Base-by-base conservation (phyloP, 1,140 invertebrate genomes). In the Drosophila persimilis region DNA sequence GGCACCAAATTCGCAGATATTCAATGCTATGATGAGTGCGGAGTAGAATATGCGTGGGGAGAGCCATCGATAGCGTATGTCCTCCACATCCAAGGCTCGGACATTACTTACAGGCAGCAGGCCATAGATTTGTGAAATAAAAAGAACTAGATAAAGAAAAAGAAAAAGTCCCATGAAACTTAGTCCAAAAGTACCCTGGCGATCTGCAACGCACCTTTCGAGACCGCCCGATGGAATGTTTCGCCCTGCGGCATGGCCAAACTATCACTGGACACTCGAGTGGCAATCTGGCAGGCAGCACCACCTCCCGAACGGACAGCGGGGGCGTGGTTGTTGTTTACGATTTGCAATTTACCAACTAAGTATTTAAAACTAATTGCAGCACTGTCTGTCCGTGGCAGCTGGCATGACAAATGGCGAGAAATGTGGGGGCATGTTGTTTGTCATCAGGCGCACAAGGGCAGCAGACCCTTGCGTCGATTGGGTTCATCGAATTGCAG, bases 401-500 rank as follows among this genome's bases (percentile, higher is more conserved):
- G 48, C 64, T 73, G 72, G 55, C 80, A 77, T 85, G 80, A 84
- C 67, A 80, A 80, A 77, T 77, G 57, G n/a, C 60, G 26, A 17
- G 15, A 44, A 22, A 39, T 52, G n/a, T 26, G 35, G 39, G 35
- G 41, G 44, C 44, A 26, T 50, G 53, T 64, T 52, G 56, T 63
- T 13, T 13, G 35, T 24, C 41, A 53, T 76, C 61, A 88, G 47
- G 39, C 79, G 39, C 89, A 91, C 55, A 90, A 50, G 46, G 84
- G 71, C 46, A 61, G 50, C 56, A 90, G 62, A 53, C 89, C 90
- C 51, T 81, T 84, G 51, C 70, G 67, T 1, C 89, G 83, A 73
- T 90, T 91, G 29, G 90, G 73, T 74, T 91, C 90, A 67, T 91
- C 90, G 60, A 95, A 94, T 79, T 95, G 94, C 29, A 95, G 88